Percentiles rank a stretch among this genome's conserved stretches.
These are phyloP conservation scores for Caenorhabditis macrosperma DNA, from an alignment of 2,888 invertebrate species.

Conservation along the genomic window DNA sequence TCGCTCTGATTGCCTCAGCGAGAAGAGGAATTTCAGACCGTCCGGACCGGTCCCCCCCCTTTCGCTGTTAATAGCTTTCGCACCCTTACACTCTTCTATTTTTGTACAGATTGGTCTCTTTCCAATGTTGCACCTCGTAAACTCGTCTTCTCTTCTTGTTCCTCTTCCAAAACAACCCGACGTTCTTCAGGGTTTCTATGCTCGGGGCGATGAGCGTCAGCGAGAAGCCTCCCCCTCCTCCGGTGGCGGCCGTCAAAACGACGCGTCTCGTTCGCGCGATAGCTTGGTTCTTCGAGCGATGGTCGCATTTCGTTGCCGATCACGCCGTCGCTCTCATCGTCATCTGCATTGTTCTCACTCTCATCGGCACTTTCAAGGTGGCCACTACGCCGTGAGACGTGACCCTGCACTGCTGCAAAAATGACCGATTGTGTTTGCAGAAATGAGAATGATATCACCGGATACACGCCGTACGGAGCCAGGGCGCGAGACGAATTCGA, in stretches of 20 bases:
- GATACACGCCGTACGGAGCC: slow-evolving; percentile 78
- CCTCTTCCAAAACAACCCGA: no score
- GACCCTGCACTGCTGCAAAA: background rate
- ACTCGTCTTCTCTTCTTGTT: background rate
- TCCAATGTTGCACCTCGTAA: slow-evolving; percentile 6
- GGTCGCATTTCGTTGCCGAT: slow-evolving; percentile 73
- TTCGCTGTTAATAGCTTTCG: slow-evolving; percentile 42
- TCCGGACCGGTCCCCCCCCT: slow-evolving; percentile 23
- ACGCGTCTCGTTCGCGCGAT: slow-evolving; percentile 64
- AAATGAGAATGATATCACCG: slow-evolving; percentile 68
- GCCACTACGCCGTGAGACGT: slow-evolving; percentile 68
- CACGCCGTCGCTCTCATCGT: slow-evolving; percentile 71
- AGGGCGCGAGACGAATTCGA: slow-evolving; percentile 66
- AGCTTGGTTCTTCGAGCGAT: slow-evolving; percentile 62
- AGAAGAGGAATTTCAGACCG: slow-evolving; percentile 1
- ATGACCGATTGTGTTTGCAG: slow-evolving; percentile 20
- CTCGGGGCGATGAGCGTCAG: slow-evolving; percentile 32
- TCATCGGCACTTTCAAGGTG: slow-evolving; percentile 71
- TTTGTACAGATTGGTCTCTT: slow-evolving; percentile 21
- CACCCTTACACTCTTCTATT: slow-evolving; percentile 8
- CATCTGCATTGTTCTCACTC: slow-evolving; percentile 69
- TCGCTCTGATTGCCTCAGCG: slow-evolving; percentile 17
- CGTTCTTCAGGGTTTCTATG: background rate
- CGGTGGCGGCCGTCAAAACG: slow-evolving; percentile 57
- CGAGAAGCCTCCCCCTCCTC: slow-evolving; percentile 33